A percentile compares a stretch with the other conserved stretches of the same genome.
Evolutionary conservation across 2,888 invertebrate genomes (phyloP).

Genomic region (Teleogryllus oceanicus): DNA sequence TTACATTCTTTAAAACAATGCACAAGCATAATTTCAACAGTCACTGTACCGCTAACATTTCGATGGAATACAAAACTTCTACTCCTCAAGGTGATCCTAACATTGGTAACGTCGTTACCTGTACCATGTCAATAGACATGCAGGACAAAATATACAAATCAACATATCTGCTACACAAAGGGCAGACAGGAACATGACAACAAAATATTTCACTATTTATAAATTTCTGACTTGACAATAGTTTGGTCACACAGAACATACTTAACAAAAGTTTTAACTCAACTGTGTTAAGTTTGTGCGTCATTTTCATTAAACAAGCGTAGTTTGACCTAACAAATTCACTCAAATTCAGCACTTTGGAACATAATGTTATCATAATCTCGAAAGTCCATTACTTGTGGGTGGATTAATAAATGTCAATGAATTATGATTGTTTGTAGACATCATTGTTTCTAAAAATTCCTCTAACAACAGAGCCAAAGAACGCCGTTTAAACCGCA

Average conservation of each 20-base stretch:
- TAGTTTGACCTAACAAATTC: not conserved
- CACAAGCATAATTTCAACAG: not conserved
- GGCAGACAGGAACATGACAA: conserved; percentile 1
- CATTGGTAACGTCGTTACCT: not conserved
- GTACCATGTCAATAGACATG: not conserved
- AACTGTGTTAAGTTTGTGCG: conserved; percentile 7
- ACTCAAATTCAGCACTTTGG: conserved; percentile 20
- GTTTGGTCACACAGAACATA: not conserved
- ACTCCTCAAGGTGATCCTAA: not conserved
- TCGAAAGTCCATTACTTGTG: conserved; percentile 27
- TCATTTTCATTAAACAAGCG: not conserved
- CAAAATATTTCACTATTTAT: not conserved
- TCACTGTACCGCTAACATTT: not conserved
- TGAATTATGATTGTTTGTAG: conserved; percentile 24
- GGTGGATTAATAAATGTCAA: conserved; percentile 20
- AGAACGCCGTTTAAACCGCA: conserved; percentile 72
- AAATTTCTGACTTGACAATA: not conserved
- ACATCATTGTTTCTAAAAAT: conserved; percentile 44
- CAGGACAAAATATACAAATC: not conserved
- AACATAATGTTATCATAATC: conserved; percentile 23
- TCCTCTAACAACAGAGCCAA: conserved; percentile 67
- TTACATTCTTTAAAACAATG: not conserved
- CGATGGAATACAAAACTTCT: not conserved
- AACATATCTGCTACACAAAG: not conserved
- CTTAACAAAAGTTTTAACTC: not conserved